phyloP scores from a whole-genome alignment of 2,113 vertebrate species.

The Corydoras sp. region DNA sequence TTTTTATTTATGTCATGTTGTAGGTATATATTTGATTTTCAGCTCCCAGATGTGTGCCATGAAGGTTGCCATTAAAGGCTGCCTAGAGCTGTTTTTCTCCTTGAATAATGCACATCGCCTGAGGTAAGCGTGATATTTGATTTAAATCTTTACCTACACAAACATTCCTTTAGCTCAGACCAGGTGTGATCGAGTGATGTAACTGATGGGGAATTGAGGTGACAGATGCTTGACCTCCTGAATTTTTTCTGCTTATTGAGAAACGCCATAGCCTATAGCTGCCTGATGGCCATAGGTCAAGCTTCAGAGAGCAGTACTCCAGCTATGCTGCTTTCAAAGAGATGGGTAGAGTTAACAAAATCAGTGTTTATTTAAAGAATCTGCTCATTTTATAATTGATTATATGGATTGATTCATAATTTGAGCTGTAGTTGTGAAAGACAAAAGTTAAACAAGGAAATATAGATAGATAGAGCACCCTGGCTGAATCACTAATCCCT shows the following conservation, averaged over 20 bases:
- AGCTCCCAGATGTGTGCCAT: not conserved
- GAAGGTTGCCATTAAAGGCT: not conserved
- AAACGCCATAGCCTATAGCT: conserved; percentile 14
- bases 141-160: conserved; percentile 28
- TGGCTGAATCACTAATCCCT: too few species aligned
- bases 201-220: conserved; percentile 17
- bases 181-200: conserved; percentile 25
- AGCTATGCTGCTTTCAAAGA: not conserved
- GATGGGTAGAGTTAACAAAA: too few species aligned
- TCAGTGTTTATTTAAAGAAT: too few species aligned
- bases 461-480: too few species aligned
- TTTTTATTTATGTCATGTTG: too few species aligned
- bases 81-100: not conserved
- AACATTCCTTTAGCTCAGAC: conserved; percentile 14
- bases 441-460: too few species aligned
- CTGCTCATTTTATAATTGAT: too few species aligned
- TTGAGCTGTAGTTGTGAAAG: too few species aligned
- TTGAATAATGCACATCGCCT: conserved; percentile 17
- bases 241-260: conserved; percentile 14
- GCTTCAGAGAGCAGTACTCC: not conserved
- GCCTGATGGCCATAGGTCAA: not conserved
- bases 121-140: conserved; percentile 19
- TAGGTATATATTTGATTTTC: not conserved
- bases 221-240: conserved; percentile 29
- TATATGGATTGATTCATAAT: too few species aligned